phyloP scores from a whole-genome alignment of 2,797 vertebrate genomes.

The Urophycis tenuis region DNA sequence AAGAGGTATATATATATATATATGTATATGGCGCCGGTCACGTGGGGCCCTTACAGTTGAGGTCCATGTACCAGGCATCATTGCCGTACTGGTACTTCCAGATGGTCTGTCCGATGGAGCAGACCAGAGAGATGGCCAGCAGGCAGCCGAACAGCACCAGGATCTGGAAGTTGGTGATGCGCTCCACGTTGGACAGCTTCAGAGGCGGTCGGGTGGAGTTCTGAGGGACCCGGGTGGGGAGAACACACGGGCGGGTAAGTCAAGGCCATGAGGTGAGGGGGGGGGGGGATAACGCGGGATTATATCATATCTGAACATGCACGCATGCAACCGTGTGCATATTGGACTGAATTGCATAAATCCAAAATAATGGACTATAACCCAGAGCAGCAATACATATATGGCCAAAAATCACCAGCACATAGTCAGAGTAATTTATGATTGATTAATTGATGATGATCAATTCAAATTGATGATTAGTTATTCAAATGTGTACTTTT shows the following conservation, averaged over 20 bases:
- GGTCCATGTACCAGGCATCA: constrained; percentile 96
- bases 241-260: not conserved
- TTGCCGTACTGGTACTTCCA: constrained; percentile 90
- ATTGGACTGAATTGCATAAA: not conserved
- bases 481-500: no score
- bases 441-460: no score
- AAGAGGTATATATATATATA: constrained; percentile 33
- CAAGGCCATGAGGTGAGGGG: not conserved
- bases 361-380: not conserved
- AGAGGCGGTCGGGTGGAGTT: constrained; percentile 96
- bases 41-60: constrained; percentile 84
- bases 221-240: constrained; percentile 56
- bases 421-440: no score
- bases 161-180: constrained; percentile 98
- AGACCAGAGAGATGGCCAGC: constrained; percentile 93
- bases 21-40: not conserved
- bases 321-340: not conserved
- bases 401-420: not conserved
- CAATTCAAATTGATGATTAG: no score
- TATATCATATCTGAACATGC: not conserved
- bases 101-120: constrained; percentile 92
- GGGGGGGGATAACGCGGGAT: not conserved
- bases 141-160: constrained; percentile 95
- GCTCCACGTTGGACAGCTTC: constrained; percentile 97
- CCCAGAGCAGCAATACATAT: not conserved